Evolutionary conservation across 2,113 vertebrate genomes (phyloP), one percentile per base, ranked within the genome.

Genomic region (Myocastor coypus): DNA sequence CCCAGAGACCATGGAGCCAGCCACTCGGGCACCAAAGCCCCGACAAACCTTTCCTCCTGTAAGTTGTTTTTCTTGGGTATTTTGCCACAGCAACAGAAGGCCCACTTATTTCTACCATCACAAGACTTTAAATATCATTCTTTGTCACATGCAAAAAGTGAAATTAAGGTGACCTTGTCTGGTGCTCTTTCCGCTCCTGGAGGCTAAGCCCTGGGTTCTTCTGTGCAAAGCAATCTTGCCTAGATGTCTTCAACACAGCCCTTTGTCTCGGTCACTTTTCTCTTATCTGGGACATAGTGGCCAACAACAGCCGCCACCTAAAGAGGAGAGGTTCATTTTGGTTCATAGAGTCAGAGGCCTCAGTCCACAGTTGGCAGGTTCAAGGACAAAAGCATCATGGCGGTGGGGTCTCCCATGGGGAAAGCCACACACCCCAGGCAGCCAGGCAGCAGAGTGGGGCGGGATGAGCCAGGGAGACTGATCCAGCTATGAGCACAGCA

Each of bases 301-400:
- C 37, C 20, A 26, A 42, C 20, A 13, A 42, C 37, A 6, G 22
- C 37, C 26, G 42, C 37, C 24, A 73, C 37, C 26, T 42, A 13
- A 42, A 40, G 37, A n/a, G 1, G 34, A 11, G 10, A 73, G 5
- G 37, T 26, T 73, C 12, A 42, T 40, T 24, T 42, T 11, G 37
- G 71, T 20, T 40, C 22, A n/a, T 19, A 19, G 71, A 13, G 42
- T 73, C 37, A 73, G 71, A 24, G 37, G 37, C 26, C 24, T 26
- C 22, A 73, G 71, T 73, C 37, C 71, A 40, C 40, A 9, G 69
- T 11, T 40, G 37, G 69, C 37, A 26, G 71, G 37, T 40, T 26
- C 20, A 13, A 26, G 22, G 22, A n/a, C n/a, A 40, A 37, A 37
- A 24, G 12, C 11, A 10, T 12, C 5, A 3, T 0, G 1, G 40